A percentile compares a stretch with the other conserved stretches of the same genome.
Evolutionary conservation across 1,140 invertebrate species (phyloP).

Genomic region (Drosophila lacteicornis): DNA sequence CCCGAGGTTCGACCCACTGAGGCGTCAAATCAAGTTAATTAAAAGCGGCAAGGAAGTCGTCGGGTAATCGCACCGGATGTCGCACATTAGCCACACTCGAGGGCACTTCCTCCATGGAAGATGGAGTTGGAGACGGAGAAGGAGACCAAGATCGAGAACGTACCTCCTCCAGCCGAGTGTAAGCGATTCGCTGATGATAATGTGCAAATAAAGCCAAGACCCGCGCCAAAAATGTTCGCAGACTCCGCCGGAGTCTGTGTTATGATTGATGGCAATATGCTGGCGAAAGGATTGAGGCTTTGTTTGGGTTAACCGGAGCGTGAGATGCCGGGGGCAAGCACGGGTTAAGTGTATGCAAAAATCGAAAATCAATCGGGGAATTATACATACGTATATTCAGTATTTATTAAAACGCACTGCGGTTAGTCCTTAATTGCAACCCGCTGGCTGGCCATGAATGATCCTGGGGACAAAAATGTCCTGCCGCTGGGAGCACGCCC

Average conservation of each 20-base stretch:
- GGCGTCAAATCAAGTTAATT: slow-evolving; percentile 85
- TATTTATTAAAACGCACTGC: slow-evolving; percentile 42
- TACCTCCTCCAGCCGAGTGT: slow-evolving; percentile 76
- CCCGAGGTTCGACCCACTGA: slow-evolving; percentile 61
- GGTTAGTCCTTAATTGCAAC: slow-evolving; percentile 79
- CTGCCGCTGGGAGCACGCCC: slow-evolving; percentile 79
- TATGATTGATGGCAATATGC: slow-evolving; percentile 78
- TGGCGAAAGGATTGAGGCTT: slow-evolving; percentile 55
- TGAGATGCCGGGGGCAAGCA: slow-evolving; percentile 38
- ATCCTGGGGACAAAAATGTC: slow-evolving; percentile 59
- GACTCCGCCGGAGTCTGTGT: slow-evolving; percentile 30
- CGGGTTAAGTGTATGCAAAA: slow-evolving; percentile 68
- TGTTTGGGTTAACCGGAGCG: slow-evolving; percentile 67
- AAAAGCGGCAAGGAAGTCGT: slow-evolving; percentile 37
- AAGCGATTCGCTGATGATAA: slow-evolving; percentile 76
- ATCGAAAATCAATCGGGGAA: slow-evolving; percentile 31
- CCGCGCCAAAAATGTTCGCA: slow-evolving; percentile 67
- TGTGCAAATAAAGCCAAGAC: slow-evolving; percentile 71
- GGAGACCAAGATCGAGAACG: slow-evolving; percentile 22
- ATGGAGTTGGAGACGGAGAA: slow-evolving; percentile 31
- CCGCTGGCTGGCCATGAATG: slow-evolving; percentile 72
- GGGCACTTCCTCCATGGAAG: slow-evolving; percentile 59
- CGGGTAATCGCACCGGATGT: slow-evolving; percentile 72
- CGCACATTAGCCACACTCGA: slow-evolving; percentile 82
- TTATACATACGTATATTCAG: slow-evolving; percentile 1